Conservation (phyloP, 2,888 invertebrate species). For the Stenurella melanura region DNA sequence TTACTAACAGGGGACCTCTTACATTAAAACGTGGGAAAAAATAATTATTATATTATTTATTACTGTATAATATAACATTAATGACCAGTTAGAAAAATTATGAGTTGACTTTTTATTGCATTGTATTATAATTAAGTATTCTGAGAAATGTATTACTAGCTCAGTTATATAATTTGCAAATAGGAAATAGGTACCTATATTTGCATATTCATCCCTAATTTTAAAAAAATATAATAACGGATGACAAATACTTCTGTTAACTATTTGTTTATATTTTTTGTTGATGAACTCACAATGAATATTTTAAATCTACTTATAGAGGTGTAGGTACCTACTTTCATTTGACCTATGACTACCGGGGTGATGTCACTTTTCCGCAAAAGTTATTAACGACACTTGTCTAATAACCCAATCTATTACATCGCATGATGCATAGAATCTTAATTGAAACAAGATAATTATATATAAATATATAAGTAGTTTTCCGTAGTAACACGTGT, state of each 20-base stretch:
- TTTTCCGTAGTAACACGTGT: neutral
- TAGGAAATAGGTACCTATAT: neutral
- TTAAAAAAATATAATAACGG: no score
- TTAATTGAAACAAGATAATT: neutral
- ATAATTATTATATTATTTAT: neutral
- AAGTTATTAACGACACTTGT: neutral
- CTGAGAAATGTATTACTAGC: neutral
- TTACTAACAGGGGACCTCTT: neutral
- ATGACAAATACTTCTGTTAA: no score
- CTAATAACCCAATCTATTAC: neutral
- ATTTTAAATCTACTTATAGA: neutral
- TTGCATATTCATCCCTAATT: neutral
- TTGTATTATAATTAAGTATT: conserved; percentile 5
- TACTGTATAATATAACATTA: neutral
- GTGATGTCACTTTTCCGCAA: conserved; percentile 20
- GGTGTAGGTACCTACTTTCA: conserved; percentile 27
- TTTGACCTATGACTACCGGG: conserved; percentile 33
- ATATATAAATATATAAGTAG: neutral
- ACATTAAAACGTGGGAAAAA: neutral
- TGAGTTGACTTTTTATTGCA: neutral
- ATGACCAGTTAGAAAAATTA: neutral
- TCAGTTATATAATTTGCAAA: neutral
- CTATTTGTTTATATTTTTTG: no score
- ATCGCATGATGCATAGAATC: conserved; percentile 1
- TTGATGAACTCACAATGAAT: neutral